Percentiles rank a stretch among this genome's conserved stretches.
phyloP scores from a whole-genome alignment of 2,797 vertebrate species.

The Sebastes paucispinis region DNA sequence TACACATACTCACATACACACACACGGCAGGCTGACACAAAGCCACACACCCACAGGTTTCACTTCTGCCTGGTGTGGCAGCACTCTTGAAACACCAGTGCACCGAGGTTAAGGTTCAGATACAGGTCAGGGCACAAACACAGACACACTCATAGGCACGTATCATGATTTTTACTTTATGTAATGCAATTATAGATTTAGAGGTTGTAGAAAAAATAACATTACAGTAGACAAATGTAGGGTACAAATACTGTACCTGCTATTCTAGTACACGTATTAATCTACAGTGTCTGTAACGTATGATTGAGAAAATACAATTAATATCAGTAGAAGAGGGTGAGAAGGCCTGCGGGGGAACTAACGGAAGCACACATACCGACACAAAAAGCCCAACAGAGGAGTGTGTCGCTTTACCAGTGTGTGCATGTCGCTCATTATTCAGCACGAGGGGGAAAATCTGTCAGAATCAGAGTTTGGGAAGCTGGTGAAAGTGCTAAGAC shows the following conservation, averaged over 20 bases:
- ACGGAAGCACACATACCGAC: constrained; percentile 1
- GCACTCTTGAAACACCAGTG: constrained; percentile 74
- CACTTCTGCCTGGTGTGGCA: constrained; percentile 86
- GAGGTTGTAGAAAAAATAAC: neutral
- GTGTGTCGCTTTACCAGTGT: constrained; percentile 42
- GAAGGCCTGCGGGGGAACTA: constrained; percentile 36
- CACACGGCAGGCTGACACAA: constrained; percentile 70
- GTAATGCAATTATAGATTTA: neutral
- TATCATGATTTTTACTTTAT: neutral
- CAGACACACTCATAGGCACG: constrained; percentile 11
- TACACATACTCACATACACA: constrained; percentile 63
- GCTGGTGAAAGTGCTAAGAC: constrained; percentile 46
- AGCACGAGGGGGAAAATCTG: constrained; percentile 31
- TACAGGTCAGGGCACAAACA: constrained; percentile 70
- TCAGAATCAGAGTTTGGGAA: constrained; percentile 41
- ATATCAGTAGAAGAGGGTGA: constrained; percentile 5
- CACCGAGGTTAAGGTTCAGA: constrained; percentile 79
- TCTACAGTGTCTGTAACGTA: neutral
- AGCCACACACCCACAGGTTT: constrained; percentile 82
- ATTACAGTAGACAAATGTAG: neutral
- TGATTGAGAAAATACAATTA: neutral
- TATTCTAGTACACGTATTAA: neutral
- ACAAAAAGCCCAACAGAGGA: constrained; percentile 1
- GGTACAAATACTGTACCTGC: neutral
- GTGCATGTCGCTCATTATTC: constrained; percentile 45